Conservation (phyloP, 2,888 invertebrate genomes). For the Drosophila antonietae region DNA sequence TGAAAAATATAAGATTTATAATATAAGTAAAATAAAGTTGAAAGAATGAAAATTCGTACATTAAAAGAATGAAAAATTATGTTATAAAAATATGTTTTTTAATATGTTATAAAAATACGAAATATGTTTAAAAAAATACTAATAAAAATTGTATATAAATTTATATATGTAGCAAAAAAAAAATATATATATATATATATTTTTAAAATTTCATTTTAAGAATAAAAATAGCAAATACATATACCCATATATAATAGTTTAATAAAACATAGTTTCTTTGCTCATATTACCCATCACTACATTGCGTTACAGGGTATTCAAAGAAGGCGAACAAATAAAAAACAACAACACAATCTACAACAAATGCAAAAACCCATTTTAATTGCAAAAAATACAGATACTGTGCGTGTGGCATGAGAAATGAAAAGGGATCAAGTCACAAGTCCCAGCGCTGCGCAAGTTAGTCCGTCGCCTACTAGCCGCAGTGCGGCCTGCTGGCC, state of each 20-base stretch:
- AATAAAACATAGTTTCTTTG: neutral
- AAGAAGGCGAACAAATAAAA: neutral
- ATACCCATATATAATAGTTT: too few relatives aligned
- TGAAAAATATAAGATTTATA: too few relatives aligned
- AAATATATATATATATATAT: too few relatives aligned
- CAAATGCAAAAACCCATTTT: slow-evolving; percentile 37
- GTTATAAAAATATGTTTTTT: too few relatives aligned
- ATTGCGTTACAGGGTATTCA: slow-evolving; percentile 18
- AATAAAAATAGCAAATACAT: too few relatives aligned
- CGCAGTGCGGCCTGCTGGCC: slow-evolving; percentile 53
- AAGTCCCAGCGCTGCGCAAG: slow-evolving; percentile 30
- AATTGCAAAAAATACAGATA: slow-evolving; percentile 57
- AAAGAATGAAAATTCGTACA: too few relatives aligned
- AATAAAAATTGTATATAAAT: neutral
- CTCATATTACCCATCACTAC: neutral
- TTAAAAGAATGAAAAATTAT: too few relatives aligned
- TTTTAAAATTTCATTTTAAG: too few relatives aligned
- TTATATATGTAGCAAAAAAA: too few relatives aligned
- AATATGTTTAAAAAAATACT: too few relatives aligned
- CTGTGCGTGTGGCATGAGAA: slow-evolving; percentile 77
- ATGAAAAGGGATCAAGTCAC: slow-evolving; percentile 73
- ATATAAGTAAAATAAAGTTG: too few relatives aligned
- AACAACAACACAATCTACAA: slow-evolving; percentile 4
- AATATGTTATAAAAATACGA: too few relatives aligned
- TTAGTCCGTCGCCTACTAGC: slow-evolving; percentile 32